Evolutionary conservation across 2,888 invertebrate genomes (phyloP).

Genomic region (Pachydiplax longipennis): DNA sequence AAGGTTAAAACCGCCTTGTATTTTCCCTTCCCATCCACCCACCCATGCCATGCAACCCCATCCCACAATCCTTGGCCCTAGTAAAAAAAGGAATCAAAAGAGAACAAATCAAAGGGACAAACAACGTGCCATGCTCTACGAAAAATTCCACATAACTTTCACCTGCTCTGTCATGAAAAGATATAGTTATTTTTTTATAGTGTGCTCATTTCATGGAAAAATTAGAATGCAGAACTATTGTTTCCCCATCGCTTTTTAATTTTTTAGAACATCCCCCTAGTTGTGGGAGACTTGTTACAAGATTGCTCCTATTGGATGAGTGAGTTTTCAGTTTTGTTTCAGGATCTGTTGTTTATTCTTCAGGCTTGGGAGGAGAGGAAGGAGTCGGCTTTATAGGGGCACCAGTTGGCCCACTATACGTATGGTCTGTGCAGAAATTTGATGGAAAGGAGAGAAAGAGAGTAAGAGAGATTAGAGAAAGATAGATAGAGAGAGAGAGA

Average conservation of each 20-base stretch:
- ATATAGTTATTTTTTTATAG: no score
- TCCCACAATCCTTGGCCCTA: not conserved
- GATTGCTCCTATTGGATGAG: no score
- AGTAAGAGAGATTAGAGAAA: not conserved
- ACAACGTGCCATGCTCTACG: not conserved
- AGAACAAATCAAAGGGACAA: not conserved
- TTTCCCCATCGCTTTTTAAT: not conserved
- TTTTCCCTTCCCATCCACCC: not conserved
- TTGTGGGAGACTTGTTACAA: not conserved
- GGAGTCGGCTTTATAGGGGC: no score
- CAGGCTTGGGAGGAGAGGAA: no score
- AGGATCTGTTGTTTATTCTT: no score
- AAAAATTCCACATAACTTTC: no score
- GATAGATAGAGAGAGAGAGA: not conserved
- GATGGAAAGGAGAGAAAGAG: not conserved
- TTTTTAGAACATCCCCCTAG: not conserved
- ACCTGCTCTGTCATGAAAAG: no score
- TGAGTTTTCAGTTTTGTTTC: not conserved
- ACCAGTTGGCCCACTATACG: no score
- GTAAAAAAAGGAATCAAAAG: not conserved
- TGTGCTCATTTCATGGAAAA: not conserved
- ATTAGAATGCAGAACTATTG: conserved; percentile 30
- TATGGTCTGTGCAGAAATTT: no score
- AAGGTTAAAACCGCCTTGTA: not conserved
- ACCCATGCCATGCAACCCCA: not conserved